Evolutionary conservation across 2,888 invertebrate species (phyloP).

Genomic region (Catocala fraxini): DNA sequence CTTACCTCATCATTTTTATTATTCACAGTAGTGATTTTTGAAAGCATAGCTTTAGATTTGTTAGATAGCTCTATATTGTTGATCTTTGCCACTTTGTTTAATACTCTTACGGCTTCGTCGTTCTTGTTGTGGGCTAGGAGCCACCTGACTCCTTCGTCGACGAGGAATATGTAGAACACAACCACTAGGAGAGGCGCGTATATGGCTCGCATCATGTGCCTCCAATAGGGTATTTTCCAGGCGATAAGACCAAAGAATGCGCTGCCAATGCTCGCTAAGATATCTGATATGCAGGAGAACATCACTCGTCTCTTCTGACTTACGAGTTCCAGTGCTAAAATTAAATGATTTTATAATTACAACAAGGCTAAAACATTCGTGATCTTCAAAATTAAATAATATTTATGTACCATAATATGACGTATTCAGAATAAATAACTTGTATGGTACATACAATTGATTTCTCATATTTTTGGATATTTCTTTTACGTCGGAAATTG

Average conservation of each 20-base stretch:
- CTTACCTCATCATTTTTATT: slow-evolving; percentile 65
- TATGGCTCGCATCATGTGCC: slow-evolving; percentile 89
- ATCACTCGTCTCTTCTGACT: slow-evolving; percentile 77
- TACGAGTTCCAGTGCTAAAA: slow-evolving; percentile 77
- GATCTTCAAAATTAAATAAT: too few relatives aligned
- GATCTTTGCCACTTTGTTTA: slow-evolving; percentile 89
- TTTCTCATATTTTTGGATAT: too few relatives aligned
- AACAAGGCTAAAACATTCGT: background rate
- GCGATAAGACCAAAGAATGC: slow-evolving; percentile 91
- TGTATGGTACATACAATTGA: too few relatives aligned
- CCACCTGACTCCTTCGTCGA: slow-evolving; percentile 94
- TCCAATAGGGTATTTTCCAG: slow-evolving; percentile 91
- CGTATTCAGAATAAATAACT: too few relatives aligned
- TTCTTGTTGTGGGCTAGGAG: slow-evolving; percentile 90
- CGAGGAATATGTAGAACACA: slow-evolving; percentile 90
- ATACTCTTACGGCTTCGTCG: slow-evolving; percentile 89
- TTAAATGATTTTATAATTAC: background rate
- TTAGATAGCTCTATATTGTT: slow-evolving; percentile 89
- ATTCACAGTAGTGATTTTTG: slow-evolving; percentile 68
- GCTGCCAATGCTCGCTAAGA: slow-evolving; percentile 88
- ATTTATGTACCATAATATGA: too few relatives aligned
- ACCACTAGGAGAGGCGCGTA: slow-evolving; percentile 91
- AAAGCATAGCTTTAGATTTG: slow-evolving; percentile 80
- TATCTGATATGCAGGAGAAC: slow-evolving; percentile 78
- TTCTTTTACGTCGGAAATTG: too few relatives aligned